Conservation (phyloP, 2,113 vertebrate genomes). For the Excalfactoria chinensis region DNA sequence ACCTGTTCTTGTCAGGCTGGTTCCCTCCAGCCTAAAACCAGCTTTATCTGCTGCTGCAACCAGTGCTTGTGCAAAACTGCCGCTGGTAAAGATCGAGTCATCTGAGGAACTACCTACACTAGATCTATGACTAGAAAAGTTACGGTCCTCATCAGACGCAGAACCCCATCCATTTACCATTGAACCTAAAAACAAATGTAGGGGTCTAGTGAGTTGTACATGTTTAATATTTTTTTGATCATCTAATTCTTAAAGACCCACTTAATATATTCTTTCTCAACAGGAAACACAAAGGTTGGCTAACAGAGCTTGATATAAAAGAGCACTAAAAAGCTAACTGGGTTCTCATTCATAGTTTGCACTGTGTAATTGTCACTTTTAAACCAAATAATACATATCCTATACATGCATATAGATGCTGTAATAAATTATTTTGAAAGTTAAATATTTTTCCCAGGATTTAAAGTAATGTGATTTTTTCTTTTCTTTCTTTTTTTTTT, state of each 20-base stretch:
- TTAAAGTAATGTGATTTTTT: background rate
- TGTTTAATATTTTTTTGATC: constrained; percentile 31
- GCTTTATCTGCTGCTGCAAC: constrained; percentile 97
- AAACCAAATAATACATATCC: background rate
- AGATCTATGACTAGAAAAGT: constrained; percentile 97
- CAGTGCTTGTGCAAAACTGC: constrained; percentile 95
- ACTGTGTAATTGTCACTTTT: background rate
- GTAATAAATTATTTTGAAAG: background rate
- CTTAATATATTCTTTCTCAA: background rate
- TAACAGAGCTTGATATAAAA: background rate
- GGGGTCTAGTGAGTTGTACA: constrained; percentile 78
- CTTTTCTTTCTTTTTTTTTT: background rate
- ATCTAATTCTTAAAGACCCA: constrained; percentile 44
- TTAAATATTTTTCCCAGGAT: background rate
- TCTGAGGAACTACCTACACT: constrained; percentile 95
- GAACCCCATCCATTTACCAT: constrained; percentile 99
- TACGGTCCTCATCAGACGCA: constrained; percentile 94
- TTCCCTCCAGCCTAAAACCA: constrained; percentile 94
- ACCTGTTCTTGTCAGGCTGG: constrained; percentile 96
- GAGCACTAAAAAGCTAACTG: background rate
- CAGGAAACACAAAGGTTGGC: background rate
- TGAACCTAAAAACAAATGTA: constrained; percentile 93
- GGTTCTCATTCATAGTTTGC: background rate
- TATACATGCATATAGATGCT: background rate
- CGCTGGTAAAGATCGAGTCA: constrained; percentile 94